Conservation (phyloP, 2,888 invertebrate species). For the Lasioglossum marginatum region DNA sequence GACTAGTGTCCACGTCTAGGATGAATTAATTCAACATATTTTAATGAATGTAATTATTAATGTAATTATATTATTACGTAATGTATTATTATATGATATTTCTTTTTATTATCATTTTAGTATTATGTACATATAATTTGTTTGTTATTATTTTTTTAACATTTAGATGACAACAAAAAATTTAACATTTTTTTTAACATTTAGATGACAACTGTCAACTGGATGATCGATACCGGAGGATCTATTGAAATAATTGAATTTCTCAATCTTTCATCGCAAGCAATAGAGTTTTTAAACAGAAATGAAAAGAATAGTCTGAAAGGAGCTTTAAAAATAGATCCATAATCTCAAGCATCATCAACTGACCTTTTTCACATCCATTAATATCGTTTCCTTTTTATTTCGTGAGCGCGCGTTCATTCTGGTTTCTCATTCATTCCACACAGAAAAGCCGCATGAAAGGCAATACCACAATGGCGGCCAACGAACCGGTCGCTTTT, state of each 20-base stretch:
- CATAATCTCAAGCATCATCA: slow-evolving; percentile 6
- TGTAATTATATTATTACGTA: too few relatives aligned
- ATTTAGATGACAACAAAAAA: too few relatives aligned
- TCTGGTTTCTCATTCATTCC: slow-evolving; percentile 27
- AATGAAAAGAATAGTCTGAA: background rate
- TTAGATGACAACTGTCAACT: too few relatives aligned
- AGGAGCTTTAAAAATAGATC: background rate
- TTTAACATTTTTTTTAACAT: too few relatives aligned
- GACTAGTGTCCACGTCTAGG: too few relatives aligned
- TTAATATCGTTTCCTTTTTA: slow-evolving; percentile 2
- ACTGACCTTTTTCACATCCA: slow-evolving; percentile 15
- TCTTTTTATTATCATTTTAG: too few relatives aligned
- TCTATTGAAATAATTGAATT: background rate
- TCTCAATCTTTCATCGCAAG: background rate
- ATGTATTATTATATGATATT: too few relatives aligned
- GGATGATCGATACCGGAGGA: background rate
- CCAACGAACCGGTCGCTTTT: slow-evolving; percentile 41
- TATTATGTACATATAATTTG: too few relatives aligned
- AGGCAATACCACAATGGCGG: slow-evolving; percentile 68
- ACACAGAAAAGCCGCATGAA: slow-evolving; percentile 62
- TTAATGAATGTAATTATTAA: too few relatives aligned
- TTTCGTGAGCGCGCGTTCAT: slow-evolving; percentile 28
- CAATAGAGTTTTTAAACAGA: background rate
- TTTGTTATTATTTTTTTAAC: too few relatives aligned
- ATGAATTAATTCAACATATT: too few relatives aligned